Conservation (phyloP, 2,113 vertebrate species). For the Felis catus region DNA sequence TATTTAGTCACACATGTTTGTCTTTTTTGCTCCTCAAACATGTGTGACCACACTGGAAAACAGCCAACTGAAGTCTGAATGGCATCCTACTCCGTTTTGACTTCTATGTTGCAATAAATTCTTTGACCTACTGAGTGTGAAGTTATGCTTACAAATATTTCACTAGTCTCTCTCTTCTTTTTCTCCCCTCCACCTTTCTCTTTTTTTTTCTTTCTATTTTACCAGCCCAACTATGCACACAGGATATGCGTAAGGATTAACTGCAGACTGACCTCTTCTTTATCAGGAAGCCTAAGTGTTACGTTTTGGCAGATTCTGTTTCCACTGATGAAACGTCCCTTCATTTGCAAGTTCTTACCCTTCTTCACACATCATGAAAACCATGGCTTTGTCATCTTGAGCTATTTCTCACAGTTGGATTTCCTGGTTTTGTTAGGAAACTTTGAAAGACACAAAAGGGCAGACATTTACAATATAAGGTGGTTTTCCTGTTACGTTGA, state of each 20-base stretch:
- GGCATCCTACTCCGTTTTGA: background rate
- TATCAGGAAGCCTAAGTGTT: background rate
- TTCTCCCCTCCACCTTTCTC: rapidly evolving
- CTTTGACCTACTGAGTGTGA: rapidly evolving
- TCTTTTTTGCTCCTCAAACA: background rate
- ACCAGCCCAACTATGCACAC: background rate
- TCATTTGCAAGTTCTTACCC: background rate
- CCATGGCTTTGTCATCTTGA: background rate
- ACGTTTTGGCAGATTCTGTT: background rate
- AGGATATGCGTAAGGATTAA: background rate
- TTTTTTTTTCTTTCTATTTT: background rate
- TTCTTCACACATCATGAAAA: background rate
- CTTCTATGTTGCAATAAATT: rapidly evolving
- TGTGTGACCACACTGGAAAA: background rate
- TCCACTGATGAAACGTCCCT: background rate
- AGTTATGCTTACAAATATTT: background rate
- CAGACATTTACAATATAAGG: background rate
- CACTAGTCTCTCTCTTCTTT: background rate
- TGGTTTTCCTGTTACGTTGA: background rate
- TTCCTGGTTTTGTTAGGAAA: background rate
- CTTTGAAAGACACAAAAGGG: background rate
- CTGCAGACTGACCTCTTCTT: background rate
- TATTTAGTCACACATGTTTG: background rate
- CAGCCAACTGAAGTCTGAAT: rapidly evolving
- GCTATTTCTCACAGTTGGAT: background rate